These are phyloP conservation scores for Choloepus hoffmanni DNA, from an alignment of 2,113 vertebrate genomes.

Conservation along the genomic window DNA sequence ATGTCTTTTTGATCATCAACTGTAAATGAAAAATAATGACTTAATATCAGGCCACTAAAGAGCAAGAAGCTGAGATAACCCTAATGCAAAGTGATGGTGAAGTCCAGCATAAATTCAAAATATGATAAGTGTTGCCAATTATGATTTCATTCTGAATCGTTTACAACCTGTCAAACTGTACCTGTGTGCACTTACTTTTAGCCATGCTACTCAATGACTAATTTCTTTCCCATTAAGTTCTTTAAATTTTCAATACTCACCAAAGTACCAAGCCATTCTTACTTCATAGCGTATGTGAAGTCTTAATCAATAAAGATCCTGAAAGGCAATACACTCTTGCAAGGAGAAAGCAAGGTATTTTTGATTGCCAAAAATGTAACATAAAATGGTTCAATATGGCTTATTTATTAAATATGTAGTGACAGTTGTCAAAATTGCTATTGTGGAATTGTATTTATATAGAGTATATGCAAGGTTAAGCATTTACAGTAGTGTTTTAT, in stretches of 20 bases:
- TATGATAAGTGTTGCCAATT: neutral
- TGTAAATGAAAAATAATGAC: conserved; percentile 54
- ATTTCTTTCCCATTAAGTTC: conserved; percentile 37
- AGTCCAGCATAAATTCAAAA: neutral
- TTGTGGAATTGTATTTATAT: conserved; percentile 46
- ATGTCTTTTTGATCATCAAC: conserved; percentile 11
- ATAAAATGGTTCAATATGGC: neutral
- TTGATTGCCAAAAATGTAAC: neutral
- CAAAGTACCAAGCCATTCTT: neutral
- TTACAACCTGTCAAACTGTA: neutral
- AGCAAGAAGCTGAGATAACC: conserved; percentile 20
- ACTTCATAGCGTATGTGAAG: neutral
- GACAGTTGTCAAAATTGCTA: conserved; percentile 64
- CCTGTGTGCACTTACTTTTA: conserved; percentile 21
- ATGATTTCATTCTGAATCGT: conserved; percentile 34
- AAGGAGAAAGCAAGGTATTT: conserved; percentile 17
- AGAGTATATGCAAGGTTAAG: conserved; percentile 63
- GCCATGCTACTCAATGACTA: conserved; percentile 8
- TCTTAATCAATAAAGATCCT: conserved; percentile 36
- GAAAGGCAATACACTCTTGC: neutral
- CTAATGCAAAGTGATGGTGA: conserved; percentile 34
- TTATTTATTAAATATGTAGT: conserved; percentile 41
- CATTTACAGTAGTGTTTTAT: conserved; percentile 62
- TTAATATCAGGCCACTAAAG: conserved; percentile 53
- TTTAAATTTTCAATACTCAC: conserved; percentile 45